phyloP scores from a whole-genome alignment of 2,888 invertebrate genomes.

The Drepana falcataria region DNA sequence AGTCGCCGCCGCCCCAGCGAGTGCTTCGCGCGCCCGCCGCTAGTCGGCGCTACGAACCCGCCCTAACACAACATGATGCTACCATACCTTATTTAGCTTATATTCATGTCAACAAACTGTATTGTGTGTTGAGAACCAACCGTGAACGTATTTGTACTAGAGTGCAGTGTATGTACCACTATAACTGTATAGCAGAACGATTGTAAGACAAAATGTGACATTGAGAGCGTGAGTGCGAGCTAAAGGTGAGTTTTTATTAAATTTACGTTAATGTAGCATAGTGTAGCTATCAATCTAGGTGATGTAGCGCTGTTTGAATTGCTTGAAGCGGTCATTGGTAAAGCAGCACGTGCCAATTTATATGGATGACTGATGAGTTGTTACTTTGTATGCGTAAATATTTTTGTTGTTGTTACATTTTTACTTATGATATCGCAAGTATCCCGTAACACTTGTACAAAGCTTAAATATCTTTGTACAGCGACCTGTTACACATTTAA shows the following conservation, averaged over 20 bases:
- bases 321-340: neutral
- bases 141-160: conserved; percentile 22
- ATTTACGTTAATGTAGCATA: neutral
- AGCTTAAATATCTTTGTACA: no score
- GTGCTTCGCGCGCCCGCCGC: conserved; percentile 52
- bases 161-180: conserved; percentile 32
- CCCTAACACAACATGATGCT: conserved; percentile 61
- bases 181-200: conserved; percentile 7
- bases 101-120: conserved; percentile 69
- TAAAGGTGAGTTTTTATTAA: conserved; percentile 4
- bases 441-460: no score
- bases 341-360: no score
- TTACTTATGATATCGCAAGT: no score
- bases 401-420: no score
- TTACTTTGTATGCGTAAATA: no score
- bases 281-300: neutral
- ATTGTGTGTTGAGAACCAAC: conserved; percentile 37
- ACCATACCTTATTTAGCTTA: conserved; percentile 50
- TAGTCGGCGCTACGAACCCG: conserved; percentile 72
- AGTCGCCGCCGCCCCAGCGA: conserved; percentile 48
- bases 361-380: no score
- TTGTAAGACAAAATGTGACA: conserved; percentile 14
- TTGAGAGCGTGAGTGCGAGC: neutral
- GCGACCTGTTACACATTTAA: no score
- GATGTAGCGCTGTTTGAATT: neutral